Conservation (phyloP, 35 echinoderm and acorn worm species). For the Anneissia japonica region DNA sequence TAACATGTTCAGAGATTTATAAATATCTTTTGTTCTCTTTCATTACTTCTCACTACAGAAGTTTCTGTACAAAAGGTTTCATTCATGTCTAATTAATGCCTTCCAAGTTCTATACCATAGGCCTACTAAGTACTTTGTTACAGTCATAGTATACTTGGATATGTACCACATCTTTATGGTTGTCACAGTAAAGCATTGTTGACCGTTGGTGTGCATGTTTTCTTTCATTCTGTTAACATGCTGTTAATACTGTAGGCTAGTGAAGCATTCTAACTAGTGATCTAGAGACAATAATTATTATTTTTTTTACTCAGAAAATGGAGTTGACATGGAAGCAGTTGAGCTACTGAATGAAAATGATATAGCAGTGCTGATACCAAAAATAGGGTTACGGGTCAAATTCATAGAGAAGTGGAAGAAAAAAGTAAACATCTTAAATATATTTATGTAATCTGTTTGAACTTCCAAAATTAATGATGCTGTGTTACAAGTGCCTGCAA, state of each 20-base stretch:
- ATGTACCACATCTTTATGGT: no score
- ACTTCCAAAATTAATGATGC: background rate
- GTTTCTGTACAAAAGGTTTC: no score
- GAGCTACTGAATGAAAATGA: constrained; percentile 1
- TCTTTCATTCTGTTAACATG: background rate
- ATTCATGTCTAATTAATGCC: no score
- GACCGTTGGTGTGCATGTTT: background rate
- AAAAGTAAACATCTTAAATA: constrained; percentile 1
- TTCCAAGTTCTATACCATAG: no score
- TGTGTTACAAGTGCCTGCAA: constrained; percentile 14
- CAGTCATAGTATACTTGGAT: no score
- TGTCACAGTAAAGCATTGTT: no score
- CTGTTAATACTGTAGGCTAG: background rate
- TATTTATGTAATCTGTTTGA: background rate
- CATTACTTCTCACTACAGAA: no score
- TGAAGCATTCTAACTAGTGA: background rate
- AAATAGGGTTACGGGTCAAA: constrained; percentile 4
- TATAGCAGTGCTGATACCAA: constrained; percentile 3
- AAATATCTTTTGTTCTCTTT: no score
- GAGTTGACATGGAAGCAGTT: constrained; percentile 2
- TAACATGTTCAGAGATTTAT: no score
- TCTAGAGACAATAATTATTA: background rate
- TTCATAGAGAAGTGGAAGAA: constrained; percentile 6
- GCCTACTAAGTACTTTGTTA: no score
- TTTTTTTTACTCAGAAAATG: constrained; percentile 2